Percentiles rank a stretch among this genome's conserved stretches.
Evolutionary conservation across 2,888 invertebrate species (phyloP).

Genomic region (Cephus pygmeus): DNA sequence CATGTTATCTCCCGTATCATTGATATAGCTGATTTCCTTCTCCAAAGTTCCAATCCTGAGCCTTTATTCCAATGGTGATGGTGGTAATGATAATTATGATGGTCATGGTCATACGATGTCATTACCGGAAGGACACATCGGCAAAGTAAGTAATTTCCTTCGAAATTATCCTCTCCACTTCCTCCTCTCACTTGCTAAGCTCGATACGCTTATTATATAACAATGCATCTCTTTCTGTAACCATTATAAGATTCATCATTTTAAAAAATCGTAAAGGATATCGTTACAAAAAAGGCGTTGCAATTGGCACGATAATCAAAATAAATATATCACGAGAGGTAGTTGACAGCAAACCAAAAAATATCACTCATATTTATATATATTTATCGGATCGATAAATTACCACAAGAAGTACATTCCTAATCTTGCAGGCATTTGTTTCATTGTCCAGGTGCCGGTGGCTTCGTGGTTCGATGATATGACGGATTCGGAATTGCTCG

Average conservation of each 20-base stretch:
- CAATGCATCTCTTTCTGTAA: neutral
- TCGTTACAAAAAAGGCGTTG: neutral
- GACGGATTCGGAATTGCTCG: slow-evolving; percentile 95
- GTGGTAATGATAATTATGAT: slow-evolving; percentile 1
- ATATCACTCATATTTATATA: neutral
- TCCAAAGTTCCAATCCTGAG: slow-evolving; percentile 1
- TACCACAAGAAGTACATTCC: neutral
- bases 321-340: neutral
- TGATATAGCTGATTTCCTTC: neutral
- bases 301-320: neutral
- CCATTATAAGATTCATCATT: neutral
- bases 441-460: slow-evolving; percentile 85
- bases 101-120: neutral
- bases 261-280: neutral
- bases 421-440: neutral
- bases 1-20: neutral
- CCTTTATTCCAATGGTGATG: slow-evolving; percentile 2
- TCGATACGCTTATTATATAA: neutral
- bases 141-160: neutral
- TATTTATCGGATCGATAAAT: neutral
- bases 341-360: neutral
- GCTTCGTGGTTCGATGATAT: slow-evolving; percentile 99
- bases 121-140: neutral
- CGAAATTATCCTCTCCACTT: neutral
- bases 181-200: neutral